Percentiles rank a stretch among this genome's conserved stretches.
Conservation (phyloP, 1,140 invertebrate genomes). For the Aphelinus atriplicis region DNA sequence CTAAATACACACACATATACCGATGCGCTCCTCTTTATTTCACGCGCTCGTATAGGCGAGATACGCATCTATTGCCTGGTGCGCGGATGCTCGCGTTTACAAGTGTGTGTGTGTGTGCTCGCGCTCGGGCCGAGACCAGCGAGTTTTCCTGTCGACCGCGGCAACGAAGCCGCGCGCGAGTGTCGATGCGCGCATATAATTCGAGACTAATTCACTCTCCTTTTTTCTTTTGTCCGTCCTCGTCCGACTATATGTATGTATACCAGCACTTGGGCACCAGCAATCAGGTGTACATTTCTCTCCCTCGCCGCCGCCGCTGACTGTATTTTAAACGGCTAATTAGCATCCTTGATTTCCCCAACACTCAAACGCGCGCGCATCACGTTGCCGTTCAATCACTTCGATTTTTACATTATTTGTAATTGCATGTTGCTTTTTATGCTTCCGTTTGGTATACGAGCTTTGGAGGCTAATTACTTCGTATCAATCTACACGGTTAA, state of each 20-base stretch:
- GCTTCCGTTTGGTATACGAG: background rate
- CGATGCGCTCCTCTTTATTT: slow-evolving; percentile 4
- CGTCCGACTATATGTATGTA: too few species aligned
- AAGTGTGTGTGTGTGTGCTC: too few species aligned
- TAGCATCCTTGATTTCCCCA: slow-evolving; percentile 16
- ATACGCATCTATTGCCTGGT: background rate
- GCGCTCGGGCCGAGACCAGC: background rate
- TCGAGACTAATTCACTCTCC: background rate
- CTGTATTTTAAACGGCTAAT: slow-evolving; percentile 27
- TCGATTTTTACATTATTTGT: slow-evolving; percentile 7
- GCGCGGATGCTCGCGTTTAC: background rate
- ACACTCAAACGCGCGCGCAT: background rate
- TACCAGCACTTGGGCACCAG: background rate
- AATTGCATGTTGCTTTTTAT: background rate
- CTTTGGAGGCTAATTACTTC: background rate
- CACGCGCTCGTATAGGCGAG: background rate
- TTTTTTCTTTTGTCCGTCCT: background rate
- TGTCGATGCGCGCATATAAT: background rate
- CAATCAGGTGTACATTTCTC: background rate
- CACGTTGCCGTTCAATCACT: background rate
- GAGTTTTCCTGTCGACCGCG: slow-evolving; percentile 2
- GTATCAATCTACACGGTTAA: background rate
- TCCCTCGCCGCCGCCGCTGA: background rate
- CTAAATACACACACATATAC: background rate
- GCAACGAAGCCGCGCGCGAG: background rate